Evolutionary conservation across 35 echinoderm and acorn worm genomes (phyloP).

Genomic region (Lytechinus pictus): DNA sequence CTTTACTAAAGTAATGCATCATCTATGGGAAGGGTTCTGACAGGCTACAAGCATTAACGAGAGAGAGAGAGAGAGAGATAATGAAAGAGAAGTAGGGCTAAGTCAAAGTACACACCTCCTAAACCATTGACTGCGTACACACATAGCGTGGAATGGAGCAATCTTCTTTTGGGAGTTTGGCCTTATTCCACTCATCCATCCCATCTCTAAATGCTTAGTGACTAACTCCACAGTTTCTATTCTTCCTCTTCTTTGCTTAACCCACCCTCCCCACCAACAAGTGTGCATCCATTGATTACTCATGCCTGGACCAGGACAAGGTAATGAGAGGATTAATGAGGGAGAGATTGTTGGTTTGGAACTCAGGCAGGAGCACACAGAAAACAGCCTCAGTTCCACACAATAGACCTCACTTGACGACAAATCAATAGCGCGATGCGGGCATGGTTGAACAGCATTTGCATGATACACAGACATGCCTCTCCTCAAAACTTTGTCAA

Average conservation of each 20-base stretch:
- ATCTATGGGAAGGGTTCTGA: not conserved
- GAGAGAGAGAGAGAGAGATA: not conserved
- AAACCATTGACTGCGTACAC: slow-evolving; percentile 1
- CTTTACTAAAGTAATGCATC: not conserved
- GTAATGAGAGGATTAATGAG: not conserved
- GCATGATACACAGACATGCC: slow-evolving; percentile 14
- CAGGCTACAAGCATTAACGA: not conserved
- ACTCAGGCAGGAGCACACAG: not conserved
- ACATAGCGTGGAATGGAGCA: not conserved
- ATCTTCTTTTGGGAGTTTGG: not conserved
- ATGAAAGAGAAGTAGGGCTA: not conserved
- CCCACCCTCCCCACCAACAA: not conserved
- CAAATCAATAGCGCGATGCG: slow-evolving; percentile 44
- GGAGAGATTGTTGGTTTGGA: not conserved
- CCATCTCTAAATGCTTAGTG: not conserved
- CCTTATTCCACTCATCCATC: slow-evolving; percentile 10
- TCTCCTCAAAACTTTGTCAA: slow-evolving; percentile 14
- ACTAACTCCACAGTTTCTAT: slow-evolving; percentile 2
- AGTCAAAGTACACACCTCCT: not conserved
- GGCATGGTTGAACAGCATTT: slow-evolving; percentile 53
- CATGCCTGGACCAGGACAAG: not conserved
- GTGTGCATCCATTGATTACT: not conserved
- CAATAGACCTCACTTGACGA: slow-evolving; percentile 50
- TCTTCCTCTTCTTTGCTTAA: slow-evolving; percentile 3
- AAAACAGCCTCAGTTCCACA: not conserved